These are phyloP conservation scores for Rhodeus uyekii DNA, from an alignment of 2,797 vertebrate genomes.

Conservation along the genomic window DNA sequence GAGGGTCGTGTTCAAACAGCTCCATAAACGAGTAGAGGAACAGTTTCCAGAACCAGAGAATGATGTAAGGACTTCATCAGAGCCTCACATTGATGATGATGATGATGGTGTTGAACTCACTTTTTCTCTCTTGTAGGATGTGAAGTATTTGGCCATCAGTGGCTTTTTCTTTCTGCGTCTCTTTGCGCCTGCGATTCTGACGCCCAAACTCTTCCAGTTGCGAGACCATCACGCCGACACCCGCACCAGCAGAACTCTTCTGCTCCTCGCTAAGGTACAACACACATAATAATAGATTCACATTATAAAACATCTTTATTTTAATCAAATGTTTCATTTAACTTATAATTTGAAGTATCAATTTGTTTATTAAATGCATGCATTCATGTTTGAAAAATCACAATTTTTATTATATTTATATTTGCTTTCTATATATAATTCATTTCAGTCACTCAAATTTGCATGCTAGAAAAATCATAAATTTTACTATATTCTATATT, in stretches of 20 bases:
- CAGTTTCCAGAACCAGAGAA: slow-evolving; percentile 80
- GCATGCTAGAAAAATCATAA: not conserved
- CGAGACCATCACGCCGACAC: slow-evolving; percentile 87
- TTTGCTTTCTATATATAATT: not conserved
- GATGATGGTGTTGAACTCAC: not conserved
- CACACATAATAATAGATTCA: not conserved
- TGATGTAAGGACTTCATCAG: slow-evolving; percentile 81
- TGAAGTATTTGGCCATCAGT: slow-evolving; percentile 87
- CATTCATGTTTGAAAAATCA: not conserved
- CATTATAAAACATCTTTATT: not conserved
- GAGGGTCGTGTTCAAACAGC: slow-evolving; percentile 85
- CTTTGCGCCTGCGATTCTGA: slow-evolving; percentile 88
- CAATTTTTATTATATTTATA: not conserved
- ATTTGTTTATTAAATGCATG: not conserved
- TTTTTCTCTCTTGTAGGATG: slow-evolving; percentile 74
- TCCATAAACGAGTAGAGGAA: slow-evolving; percentile 82
- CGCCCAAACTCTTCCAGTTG: slow-evolving; percentile 89
- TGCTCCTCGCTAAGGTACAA: slow-evolving; percentile 90
- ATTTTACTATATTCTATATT: not conserved
- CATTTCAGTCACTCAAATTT: not conserved
- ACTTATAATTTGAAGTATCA: too few species aligned
- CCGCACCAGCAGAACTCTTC: slow-evolving; percentile 83
- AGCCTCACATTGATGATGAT: too few species aligned
- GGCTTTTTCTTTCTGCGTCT: slow-evolving; percentile 92
- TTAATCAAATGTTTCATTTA: not conserved